Evolutionary conservation across 2,113 vertebrate genomes (phyloP).

Genomic region (Takifugu bimaculatus): DNA sequence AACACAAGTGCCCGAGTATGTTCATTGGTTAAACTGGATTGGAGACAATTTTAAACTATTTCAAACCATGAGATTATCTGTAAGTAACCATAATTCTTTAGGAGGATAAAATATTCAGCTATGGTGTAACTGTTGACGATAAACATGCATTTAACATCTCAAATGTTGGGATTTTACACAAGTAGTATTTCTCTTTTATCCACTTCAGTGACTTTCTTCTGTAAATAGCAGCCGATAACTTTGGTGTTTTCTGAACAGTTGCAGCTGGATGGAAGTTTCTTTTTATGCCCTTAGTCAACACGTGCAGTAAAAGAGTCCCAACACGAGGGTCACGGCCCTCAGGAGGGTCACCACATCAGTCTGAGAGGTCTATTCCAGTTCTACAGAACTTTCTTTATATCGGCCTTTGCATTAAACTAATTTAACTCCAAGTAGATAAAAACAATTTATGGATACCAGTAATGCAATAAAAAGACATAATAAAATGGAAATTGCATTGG

Average conservation of each 20-base stretch:
- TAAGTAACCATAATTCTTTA: too few relatives aligned
- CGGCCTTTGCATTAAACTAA: neutral
- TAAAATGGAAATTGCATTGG: too few relatives aligned
- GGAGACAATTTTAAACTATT: too few relatives aligned
- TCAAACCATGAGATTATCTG: too few relatives aligned
- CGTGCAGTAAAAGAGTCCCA: neutral
- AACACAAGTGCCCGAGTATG: too few relatives aligned
- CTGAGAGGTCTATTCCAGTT: neutral
- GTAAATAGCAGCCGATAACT: neutral
- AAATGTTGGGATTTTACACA: too few relatives aligned
- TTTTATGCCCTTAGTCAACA: neutral
- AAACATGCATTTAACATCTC: too few relatives aligned
- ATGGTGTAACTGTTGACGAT: too few relatives aligned
- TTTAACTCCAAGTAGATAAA: neutral
- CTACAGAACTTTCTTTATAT: neutral
- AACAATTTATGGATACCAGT: too few relatives aligned
- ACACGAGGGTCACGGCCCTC: neutral
- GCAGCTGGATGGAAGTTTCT: neutral
- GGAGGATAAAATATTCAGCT: too few relatives aligned
- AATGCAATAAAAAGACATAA: too few relatives aligned
- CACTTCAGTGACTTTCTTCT: neutral
- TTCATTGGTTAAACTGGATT: too few relatives aligned
- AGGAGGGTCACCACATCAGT: neutral
- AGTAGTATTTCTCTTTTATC: neutral
- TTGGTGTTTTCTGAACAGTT: neutral